A percentile compares a stretch with the other conserved stretches of the same genome.
These are phyloP conservation scores for Papilio xuthus DNA, from an alignment of 1,140 invertebrate species.

Conservation along the genomic window DNA sequence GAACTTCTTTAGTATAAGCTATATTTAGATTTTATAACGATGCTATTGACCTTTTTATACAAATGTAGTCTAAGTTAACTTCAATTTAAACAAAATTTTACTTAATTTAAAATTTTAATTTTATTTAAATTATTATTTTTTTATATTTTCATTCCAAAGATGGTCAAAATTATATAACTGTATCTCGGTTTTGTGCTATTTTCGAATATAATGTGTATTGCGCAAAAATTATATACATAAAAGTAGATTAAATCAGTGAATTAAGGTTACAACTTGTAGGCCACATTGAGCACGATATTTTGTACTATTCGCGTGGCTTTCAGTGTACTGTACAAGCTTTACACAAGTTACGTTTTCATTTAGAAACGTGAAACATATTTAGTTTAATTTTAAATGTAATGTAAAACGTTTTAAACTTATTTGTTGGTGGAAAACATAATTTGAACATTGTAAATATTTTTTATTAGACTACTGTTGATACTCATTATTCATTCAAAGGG, in stretches of 20 bases:
- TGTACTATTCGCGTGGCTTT: neutral
- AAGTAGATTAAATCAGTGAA: neutral
- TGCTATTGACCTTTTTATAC: neutral
- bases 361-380: too few relatives aligned
- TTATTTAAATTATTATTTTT: neutral
- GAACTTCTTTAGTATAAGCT: neutral
- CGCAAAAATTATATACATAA: neutral
- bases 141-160: neutral
- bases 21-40: neutral
- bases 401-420: too few relatives aligned
- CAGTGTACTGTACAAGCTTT: neutral
- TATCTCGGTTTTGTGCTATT: neutral
- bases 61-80: too few relatives aligned
- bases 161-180: neutral
- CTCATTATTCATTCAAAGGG: neutral
- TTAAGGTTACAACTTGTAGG: neutral
- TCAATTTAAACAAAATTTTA: neutral
- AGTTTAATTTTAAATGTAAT: too few relatives aligned
- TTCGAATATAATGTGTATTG: neutral
- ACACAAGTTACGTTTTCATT: neutral
- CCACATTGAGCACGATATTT: slow-evolving; percentile 2
- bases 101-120: neutral
- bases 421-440: too few relatives aligned
- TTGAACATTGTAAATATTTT: neutral
- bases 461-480: neutral